phyloP scores from a whole-genome alignment of 2,113 vertebrate species.

The Pseudorhombus dupliciocellatus region DNA sequence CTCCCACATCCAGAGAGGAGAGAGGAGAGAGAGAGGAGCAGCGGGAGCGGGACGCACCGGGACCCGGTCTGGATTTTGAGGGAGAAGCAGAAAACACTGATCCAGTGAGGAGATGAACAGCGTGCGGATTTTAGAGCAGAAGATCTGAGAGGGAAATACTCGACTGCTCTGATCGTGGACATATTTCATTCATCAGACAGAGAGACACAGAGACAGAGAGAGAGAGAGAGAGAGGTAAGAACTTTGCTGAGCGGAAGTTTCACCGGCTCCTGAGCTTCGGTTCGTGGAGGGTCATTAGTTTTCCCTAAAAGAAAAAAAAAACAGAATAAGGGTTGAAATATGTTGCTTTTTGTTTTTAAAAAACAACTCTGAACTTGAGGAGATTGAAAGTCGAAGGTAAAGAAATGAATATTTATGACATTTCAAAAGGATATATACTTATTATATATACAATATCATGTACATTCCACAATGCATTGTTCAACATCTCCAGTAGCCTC shows the following conservation, averaged over 20 bases:
- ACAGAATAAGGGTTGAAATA: too few species aligned
- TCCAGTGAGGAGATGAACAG: constrained; percentile 20
- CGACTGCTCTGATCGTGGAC: constrained; percentile 1
- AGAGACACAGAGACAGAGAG: background rate
- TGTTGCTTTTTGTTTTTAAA: background rate
- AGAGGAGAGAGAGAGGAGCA: constrained; percentile 3
- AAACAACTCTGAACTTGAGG: background rate
- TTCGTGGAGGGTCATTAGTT: background rate
- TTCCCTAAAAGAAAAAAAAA: background rate
- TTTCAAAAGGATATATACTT: too few species aligned
- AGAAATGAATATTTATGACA: too few species aligned
- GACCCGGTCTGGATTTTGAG: constrained; percentile 24
- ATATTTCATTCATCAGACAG: constrained; percentile 18
- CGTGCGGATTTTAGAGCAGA: constrained; percentile 52
- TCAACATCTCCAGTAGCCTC: too few species aligned
- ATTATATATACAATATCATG: too few species aligned
- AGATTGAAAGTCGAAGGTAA: too few species aligned
- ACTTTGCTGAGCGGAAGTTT: constrained; percentile 28
- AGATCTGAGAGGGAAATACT: constrained; percentile 28
- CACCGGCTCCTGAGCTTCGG: too few species aligned
- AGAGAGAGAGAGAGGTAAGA: constrained; percentile 54
- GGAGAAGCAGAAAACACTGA: background rate
- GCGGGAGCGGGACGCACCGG: constrained; percentile 4
- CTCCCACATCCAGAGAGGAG: constrained; percentile 52
- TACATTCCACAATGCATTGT: too few species aligned